phyloP scores from a whole-genome alignment of 2,113 vertebrate genomes.

The Tetrax tetrax region DNA sequence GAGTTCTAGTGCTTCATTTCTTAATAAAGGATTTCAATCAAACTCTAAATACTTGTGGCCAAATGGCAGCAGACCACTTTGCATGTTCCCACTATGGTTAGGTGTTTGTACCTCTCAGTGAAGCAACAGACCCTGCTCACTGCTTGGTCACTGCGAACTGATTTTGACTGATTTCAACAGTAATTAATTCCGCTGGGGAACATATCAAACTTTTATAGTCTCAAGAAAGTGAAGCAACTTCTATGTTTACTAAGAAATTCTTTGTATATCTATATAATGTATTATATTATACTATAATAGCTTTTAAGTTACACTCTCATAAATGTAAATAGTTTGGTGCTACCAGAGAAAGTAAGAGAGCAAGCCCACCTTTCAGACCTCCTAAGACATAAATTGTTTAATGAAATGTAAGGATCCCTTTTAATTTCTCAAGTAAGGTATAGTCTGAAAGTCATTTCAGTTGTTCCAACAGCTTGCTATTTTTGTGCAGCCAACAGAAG shows the following conservation, averaged over 20 bases:
- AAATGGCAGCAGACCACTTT: neutral
- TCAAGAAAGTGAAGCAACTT: neutral
- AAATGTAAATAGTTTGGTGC: neutral
- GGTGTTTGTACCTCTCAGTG: neutral
- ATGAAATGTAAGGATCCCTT: neutral
- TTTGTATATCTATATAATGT: too few relatives aligned
- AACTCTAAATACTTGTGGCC: neutral
- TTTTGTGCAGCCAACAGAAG: neutral
- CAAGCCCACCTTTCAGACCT: neutral
- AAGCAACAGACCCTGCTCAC: neutral
- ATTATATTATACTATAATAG: too few relatives aligned
- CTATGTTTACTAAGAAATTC: neutral
- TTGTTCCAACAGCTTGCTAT: neutral
- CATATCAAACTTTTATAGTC: neutral
- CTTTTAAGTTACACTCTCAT: neutral
- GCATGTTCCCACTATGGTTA: neutral
- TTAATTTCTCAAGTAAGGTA: neutral
- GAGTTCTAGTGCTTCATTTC: neutral
- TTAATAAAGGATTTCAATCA: neutral
- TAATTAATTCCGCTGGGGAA: neutral
- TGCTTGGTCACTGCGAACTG: neutral
- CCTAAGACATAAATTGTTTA: neutral
- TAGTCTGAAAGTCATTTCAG: neutral
- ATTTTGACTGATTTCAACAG: neutral
- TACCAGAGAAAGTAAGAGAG: neutral